Evolutionary conservation across 2,113 vertebrate genomes (phyloP), one percentile per base, ranked within the genome.

Genomic region (Struthidea cinerea): DNA sequence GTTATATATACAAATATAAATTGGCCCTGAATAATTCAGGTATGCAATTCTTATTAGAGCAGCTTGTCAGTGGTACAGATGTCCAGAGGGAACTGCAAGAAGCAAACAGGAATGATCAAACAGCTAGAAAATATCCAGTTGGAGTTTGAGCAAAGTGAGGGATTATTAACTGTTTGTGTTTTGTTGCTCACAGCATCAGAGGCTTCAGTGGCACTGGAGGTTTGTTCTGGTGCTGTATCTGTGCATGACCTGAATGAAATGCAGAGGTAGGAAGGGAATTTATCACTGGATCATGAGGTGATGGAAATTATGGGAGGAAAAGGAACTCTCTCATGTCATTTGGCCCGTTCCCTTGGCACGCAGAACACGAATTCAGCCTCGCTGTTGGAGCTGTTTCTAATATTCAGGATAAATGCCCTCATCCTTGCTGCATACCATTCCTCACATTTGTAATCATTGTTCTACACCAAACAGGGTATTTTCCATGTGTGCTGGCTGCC

Each of bases 341-440:
- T 68, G 84, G 47, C 33, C 59, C 47, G 33, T 80, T 92, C 81
- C 86, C 83, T 30, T 65, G 93, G 50, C 90, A 84, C 79, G 17
- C 17, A 76, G 85, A 78, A 33, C 61, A 85, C 7, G 68, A 83
- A 65, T 87, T 68, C 84, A 70, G 86, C 7, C 65, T 87, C 77
- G 1, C 69, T 60, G 47, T 7, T 74, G 2, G 55, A 78, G 93
- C 44, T 74, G 75, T 63, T 94, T 69, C 88, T 81, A 74, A 85
- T 87, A 73, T 75, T 71, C 83, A 80, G 88, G 85, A 94, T 82
- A 56, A 96, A 96, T 89, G 53, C 73, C 56, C 77, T 84, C 85
- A 14, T 71, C 80, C 64, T 61, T 24, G 55, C 91, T 95, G 85
- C 69, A 55, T 15, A 5, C n/a, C 50, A 16, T 87, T 86, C 24